Base-by-base conservation (phyloP, 2,888 invertebrate genomes). In the Euproctis similis region DNA sequence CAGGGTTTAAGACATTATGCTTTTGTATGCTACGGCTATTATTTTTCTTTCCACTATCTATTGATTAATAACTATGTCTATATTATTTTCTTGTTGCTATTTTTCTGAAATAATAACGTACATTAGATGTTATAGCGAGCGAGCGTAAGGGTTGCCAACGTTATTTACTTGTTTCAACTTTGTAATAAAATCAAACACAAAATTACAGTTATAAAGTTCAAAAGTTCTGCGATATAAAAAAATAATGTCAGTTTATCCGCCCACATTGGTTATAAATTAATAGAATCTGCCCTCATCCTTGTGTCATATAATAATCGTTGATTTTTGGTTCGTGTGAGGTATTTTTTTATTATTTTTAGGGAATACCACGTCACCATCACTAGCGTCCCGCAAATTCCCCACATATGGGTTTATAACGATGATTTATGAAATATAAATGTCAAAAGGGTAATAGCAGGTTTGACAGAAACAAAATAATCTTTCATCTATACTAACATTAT, bases 251-350 rank as follows among this genome's bases (percentile, higher is more conserved):
- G 76, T 66, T 48, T 81, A 81, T 74, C 82, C 84, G 78, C 82
- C 84, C 84, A 82, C 84, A 82, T 82, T 67, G 81, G 77, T 68
- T 74, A 81, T 81, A 84, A 84, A 84, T 82, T 84, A 84, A 82
- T 82, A 82, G 76, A 75, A 73, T 72, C 67, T 70, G 64, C 81
- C 82, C 82, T 70, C 71, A 81, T 82, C 66, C 49, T 44, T 60
- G 61, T 76, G 76, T 75, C 73, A 63, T 76, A 72, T 78, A 78
- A 81, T 80, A 75, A 78, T 71, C 62, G 63, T 70, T 69, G 70
- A 73, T 78, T n/a, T n/a, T 78, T 69, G 66, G 57, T 51, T 71
- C 75, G 78, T 82, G 82, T 82, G 84, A 72, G 82, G 84, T 80
- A 82, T 82, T 81, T 82, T 74, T 81, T 80, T 68, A 60, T 64